These are phyloP conservation scores for roundworm (Caenorhabditis elegans) DNA, from an alignment of 1,140 invertebrate genomes.

Conservation along the genomic window DNA sequence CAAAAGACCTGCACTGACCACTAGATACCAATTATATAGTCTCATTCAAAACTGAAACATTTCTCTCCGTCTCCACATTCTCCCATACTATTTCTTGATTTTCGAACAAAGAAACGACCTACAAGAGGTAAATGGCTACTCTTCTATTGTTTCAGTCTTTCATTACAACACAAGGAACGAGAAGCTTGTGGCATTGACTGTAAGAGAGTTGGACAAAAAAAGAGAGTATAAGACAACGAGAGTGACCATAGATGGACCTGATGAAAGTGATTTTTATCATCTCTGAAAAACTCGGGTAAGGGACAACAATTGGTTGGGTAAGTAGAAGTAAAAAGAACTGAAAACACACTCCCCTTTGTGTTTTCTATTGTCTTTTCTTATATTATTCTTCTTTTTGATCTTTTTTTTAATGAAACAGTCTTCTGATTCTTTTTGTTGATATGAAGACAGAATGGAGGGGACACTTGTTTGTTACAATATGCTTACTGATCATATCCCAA, in stretches of 20 bases:
- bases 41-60: not conserved
- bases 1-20: conserved; percentile 16
- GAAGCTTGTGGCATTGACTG: not conserved
- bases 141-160: conserved; percentile 10
- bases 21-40: conserved; percentile 18
- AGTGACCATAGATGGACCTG: conserved; percentile 18
- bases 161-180: conserved; percentile 18
- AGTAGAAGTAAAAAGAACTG: not conserved
- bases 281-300: not conserved
- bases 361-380: conserved; percentile 15
- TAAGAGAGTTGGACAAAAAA: not conserved
- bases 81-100: not conserved
- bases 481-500: not conserved
- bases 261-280: conserved; percentile 17
- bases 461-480: not conserved
- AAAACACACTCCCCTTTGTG: not conserved
- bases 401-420: not conserved
- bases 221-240: not conserved
- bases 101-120: not conserved
- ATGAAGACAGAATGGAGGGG: not conserved
- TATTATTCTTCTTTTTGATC: not conserved
- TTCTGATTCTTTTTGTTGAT: not conserved
- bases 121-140: conserved; percentile 15
- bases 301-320: not conserved
- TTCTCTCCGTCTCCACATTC: not conserved